Evolutionary conservation across 2,888 invertebrate species (phyloP).

Genomic region (Trissolcus brochymenae): DNA sequence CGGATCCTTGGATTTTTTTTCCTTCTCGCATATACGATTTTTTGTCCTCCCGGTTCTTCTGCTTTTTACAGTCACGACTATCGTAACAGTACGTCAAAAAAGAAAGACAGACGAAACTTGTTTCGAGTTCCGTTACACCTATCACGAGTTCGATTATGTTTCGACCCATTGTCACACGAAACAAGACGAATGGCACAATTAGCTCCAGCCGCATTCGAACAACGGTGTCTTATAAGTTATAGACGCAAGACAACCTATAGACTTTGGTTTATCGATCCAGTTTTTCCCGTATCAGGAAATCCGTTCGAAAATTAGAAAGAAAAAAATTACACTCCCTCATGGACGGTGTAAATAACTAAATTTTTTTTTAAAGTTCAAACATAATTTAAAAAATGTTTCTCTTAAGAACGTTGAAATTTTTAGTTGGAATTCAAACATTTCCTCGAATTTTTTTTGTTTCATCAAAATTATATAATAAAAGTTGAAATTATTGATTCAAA

Average conservation of each 20-base stretch:
- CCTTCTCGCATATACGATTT: not conserved
- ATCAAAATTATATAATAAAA: no score
- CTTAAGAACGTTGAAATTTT: no score
- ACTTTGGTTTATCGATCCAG: constrained; percentile 60
- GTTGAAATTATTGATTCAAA: no score
- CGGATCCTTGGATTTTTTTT: not conserved
- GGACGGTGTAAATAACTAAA: no score
- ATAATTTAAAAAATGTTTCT: no score
- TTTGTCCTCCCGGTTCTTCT: not conserved
- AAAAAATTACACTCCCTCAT: no score
- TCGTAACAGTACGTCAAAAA: not conserved
- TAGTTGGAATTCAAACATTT: no score
- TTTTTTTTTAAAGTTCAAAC: no score
- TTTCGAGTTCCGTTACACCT: constrained; percentile 4
- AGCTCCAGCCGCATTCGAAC: constrained; percentile 27
- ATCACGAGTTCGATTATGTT: constrained; percentile 9
- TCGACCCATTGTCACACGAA: constrained; percentile 18
- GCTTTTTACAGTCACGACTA: not conserved
- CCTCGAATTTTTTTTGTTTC: no score
- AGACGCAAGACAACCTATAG: constrained; percentile 40
- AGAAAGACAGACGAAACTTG: not conserved
- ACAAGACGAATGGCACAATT: constrained; percentile 50
- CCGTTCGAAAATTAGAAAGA: constrained; percentile 21
- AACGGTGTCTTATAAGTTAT: constrained; percentile 38
- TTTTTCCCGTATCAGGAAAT: constrained; percentile 54